These are phyloP conservation scores for Fukomys damarensis DNA, from an alignment of 2,113 vertebrate species.

Conservation along the genomic window DNA sequence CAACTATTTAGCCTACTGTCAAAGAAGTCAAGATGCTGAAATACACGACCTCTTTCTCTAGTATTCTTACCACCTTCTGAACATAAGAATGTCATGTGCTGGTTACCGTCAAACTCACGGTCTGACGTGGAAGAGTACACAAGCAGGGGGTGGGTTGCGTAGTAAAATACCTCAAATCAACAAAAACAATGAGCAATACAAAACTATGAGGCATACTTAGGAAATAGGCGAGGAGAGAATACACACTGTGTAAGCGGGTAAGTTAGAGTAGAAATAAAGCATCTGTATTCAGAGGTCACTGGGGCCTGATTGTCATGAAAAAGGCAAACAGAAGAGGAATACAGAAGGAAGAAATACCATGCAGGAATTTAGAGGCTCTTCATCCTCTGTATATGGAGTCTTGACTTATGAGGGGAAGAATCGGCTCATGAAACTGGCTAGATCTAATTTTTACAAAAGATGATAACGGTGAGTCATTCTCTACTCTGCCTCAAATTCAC, in stretches of 20 bases:
- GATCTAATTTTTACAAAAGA: neutral
- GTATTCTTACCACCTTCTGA: neutral
- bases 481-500: neutral
- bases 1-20: neutral
- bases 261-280: neutral
- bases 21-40: neutral
- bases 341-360: neutral
- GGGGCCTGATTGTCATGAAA: neutral
- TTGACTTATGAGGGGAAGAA: neutral
- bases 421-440: neutral
- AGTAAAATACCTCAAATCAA: neutral
- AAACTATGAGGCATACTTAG: neutral
- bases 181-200: neutral
- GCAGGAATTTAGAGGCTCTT: no score
- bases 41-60: neutral
- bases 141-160: rapidly evolving
- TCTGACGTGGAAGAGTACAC: neutral
- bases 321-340: neutral
- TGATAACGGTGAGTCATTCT: neutral
- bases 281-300: no score
- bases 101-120: neutral
- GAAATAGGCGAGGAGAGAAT: neutral
- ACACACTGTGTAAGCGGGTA: neutral
- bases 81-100: neutral
- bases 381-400: neutral